Evolutionary conservation across 2,113 vertebrate species (phyloP).

Genomic region (Manacus vitellinus): DNA sequence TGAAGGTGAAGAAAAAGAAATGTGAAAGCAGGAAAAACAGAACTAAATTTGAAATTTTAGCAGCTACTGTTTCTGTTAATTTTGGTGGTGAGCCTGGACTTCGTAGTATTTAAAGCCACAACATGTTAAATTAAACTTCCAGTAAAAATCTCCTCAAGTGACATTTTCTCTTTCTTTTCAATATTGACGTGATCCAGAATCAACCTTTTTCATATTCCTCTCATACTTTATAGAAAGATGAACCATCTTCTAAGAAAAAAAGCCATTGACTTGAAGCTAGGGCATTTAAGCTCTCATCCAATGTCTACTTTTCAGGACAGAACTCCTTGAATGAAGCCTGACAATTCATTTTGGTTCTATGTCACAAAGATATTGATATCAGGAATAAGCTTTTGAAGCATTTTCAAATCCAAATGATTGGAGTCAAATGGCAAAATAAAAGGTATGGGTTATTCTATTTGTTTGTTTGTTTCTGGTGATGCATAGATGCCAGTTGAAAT

Average conservation of each 20-base stretch:
- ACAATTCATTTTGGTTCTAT: neutral
- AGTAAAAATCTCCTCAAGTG: neutral
- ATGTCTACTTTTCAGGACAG: neutral
- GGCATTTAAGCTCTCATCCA: neutral
- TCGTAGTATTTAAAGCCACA: neutral
- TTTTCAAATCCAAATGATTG: neutral
- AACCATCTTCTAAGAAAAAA: neutral
- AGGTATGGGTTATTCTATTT: neutral
- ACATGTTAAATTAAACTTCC: neutral
- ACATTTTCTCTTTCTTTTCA: neutral
- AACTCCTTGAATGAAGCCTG: neutral
- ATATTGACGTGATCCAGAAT: neutral
- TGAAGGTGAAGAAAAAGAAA: neutral
- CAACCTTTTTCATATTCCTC: neutral
- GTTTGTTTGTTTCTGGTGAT: neutral
- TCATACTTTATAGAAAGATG: too few species aligned
- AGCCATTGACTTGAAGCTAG: neutral
- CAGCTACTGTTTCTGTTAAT: neutral
- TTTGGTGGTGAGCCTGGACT: neutral
- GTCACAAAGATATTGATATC: neutral
- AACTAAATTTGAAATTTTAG: neutral
- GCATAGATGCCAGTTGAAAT: neutral
- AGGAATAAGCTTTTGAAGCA: neutral
- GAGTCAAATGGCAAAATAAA: neutral
- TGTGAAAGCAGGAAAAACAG: neutral